phyloP scores from a whole-genome alignment of 2,113 vertebrate species.

The Cebidichthys violaceus region DNA sequence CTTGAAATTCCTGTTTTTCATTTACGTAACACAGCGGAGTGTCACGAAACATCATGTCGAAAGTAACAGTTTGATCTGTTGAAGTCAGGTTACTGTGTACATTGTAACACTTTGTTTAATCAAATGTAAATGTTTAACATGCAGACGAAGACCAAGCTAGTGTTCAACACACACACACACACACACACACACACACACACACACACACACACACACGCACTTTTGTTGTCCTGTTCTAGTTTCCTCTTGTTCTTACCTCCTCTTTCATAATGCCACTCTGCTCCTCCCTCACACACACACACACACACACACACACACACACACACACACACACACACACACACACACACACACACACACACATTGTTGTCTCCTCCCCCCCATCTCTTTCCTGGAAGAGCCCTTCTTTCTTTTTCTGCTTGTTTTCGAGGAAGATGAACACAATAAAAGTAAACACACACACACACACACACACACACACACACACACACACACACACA shows the following conservation, averaged over 20 bases:
- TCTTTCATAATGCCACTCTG: constrained; percentile 19
- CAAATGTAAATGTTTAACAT: neutral
- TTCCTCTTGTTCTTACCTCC: constrained; percentile 52
- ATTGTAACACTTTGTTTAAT: neutral
- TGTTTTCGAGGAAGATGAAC: constrained; percentile 42
- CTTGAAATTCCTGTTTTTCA: neutral
- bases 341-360: constrained; percentile 3
- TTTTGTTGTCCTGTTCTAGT: neutral
- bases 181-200: constrained; percentile 11
- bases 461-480: constrained; percentile 29
- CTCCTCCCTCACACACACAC: constrained; percentile 20
- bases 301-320: constrained; percentile 5
- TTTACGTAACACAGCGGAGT: neutral
- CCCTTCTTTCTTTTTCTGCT: constrained; percentile 19
- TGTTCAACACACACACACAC: neutral
- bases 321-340: no score
- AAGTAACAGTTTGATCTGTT: neutral
- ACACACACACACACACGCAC: constrained; percentile 1
- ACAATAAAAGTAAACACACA: no score
- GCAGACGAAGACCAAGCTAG: neutral
- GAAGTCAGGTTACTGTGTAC: neutral
- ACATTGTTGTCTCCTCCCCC: constrained; percentile 4
- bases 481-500: constrained; percentile 25
- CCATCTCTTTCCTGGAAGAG: constrained; percentile 51
- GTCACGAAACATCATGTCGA: neutral